Conservation (phyloP, 2,797 vertebrate species). For the Carduelis carduelis region DNA sequence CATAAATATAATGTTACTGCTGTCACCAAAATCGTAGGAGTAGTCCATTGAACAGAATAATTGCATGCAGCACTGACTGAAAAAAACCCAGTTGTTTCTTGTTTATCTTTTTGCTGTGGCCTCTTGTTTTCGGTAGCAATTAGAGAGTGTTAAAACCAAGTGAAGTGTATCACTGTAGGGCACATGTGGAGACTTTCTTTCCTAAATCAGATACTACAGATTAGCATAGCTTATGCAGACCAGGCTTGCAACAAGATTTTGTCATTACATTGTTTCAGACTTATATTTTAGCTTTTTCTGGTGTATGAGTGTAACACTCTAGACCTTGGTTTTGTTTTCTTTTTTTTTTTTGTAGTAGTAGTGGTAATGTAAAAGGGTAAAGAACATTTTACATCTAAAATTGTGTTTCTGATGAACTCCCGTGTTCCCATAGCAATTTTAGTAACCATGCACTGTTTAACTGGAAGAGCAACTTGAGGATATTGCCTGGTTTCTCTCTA, state of each 20-base stretch:
- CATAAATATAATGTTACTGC: background rate
- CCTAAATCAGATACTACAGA: background rate
- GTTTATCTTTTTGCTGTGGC: background rate
- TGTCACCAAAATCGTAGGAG: background rate
- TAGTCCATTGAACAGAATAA: background rate
- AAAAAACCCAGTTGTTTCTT: background rate
- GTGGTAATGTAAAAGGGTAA: conserved; percentile 41
- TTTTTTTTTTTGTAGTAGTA: background rate
- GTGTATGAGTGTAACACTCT: background rate
- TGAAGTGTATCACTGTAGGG: background rate
- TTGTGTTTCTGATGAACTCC: conserved; percentile 55
- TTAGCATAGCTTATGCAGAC: background rate
- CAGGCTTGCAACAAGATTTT: background rate
- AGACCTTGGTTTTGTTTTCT: background rate
- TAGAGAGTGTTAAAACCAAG: conserved; percentile 26
- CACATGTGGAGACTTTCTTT: background rate
- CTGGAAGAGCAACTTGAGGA: conserved; percentile 70
- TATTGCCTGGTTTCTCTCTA: conserved; percentile 44
- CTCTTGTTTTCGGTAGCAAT: conserved; percentile 8
- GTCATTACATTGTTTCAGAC: background rate
- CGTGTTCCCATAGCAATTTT: conserved; percentile 71
- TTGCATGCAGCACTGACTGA: background rate
- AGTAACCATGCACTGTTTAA: conserved; percentile 63
- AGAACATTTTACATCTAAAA: conserved; percentile 42
- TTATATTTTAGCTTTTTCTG: background rate